Percentiles rank a stretch among this genome's conserved stretches.
Conservation (phyloP, 2,888 invertebrate species). For the Limnephilus lunatus region DNA sequence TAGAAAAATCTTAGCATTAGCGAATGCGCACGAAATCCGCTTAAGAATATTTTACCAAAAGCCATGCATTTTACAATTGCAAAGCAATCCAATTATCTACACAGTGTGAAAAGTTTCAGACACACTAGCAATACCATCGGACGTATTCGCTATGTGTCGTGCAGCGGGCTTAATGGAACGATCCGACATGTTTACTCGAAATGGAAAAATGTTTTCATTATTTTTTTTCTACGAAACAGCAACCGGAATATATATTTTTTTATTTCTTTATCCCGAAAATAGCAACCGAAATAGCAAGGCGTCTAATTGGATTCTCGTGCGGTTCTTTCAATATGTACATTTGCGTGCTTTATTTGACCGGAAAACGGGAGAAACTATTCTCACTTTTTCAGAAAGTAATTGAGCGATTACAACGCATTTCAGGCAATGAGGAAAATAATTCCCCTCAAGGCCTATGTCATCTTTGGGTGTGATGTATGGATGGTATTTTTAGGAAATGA, state of each 20-base stretch:
- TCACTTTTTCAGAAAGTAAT: background rate
- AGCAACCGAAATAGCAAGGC: conserved; percentile 22
- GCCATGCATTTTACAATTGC: no score
- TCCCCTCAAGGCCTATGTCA: no score
- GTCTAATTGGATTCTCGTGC: conserved; percentile 3
- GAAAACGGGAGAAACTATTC: background rate
- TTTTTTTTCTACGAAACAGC: background rate
- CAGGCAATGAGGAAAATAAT: no score
- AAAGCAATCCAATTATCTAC: no score
- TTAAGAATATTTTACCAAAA: no score
- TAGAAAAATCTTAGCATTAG: no score
- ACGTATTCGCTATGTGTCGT: background rate
- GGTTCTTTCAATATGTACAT: background rate
- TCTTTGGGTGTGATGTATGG: no score
- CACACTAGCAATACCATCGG: background rate
- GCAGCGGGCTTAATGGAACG: background rate
- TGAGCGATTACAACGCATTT: background rate
- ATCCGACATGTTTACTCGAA: conserved; percentile 15
- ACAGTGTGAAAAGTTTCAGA: background rate
- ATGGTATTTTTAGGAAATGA: no score
- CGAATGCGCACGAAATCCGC: no score
- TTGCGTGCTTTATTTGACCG: background rate
- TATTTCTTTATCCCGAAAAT: conserved; percentile 1
- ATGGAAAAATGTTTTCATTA: conserved; percentile 29
- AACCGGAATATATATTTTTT: background rate